Base-by-base conservation (phyloP, 2,888 invertebrate species). In the Lapara coniferarum region DNA sequence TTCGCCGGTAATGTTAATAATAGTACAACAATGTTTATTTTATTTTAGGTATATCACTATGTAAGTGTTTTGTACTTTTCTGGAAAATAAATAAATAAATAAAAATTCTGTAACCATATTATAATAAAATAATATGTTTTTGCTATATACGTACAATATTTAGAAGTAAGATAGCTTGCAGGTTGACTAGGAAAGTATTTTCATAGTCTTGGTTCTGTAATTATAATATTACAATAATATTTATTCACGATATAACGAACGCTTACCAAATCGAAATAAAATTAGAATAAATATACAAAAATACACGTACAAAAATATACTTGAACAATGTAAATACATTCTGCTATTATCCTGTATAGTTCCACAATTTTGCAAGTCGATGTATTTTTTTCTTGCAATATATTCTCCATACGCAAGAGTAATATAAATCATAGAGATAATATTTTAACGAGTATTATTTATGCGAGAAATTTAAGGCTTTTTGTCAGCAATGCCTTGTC, bases 401-500 rank as follows among this genome's bases (percentile, higher is more conserved):
- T 87, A 88, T 85, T 84, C 84, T 83, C 83, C 82, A 81, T 85
- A 86, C 82, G 81, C 77, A 81, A 84, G 84, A 78, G 85, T 81
- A 81, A 79, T 81, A 85, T 87, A 89, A 87, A 89, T 89, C 88
- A 85, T 83, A 73, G 80, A 81, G 88, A 89, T 89, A 89, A 87
- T 86, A 87, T 81, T 85, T 83, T 82, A 78, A 82, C 82, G 80
- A 75, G 80, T 81, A 85, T 83, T 86, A 86, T 85, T 85, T 86
- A 86, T 87, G 80, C 63, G 82, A 81, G 80, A 81, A 76, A 80
- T 80, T 82, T 82, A 77, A 69, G 77, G 78, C 75, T 74, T 80
- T 79, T 83, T 83, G 81, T 63, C 63, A 46, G 49, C 63, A 46
- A 49, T 46, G 59, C 59, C 63, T 63, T 63, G 63, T 63, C 63